phyloP scores from a whole-genome alignment of 1,140 invertebrate species.

The Dendrolimus kikuchii region DNA sequence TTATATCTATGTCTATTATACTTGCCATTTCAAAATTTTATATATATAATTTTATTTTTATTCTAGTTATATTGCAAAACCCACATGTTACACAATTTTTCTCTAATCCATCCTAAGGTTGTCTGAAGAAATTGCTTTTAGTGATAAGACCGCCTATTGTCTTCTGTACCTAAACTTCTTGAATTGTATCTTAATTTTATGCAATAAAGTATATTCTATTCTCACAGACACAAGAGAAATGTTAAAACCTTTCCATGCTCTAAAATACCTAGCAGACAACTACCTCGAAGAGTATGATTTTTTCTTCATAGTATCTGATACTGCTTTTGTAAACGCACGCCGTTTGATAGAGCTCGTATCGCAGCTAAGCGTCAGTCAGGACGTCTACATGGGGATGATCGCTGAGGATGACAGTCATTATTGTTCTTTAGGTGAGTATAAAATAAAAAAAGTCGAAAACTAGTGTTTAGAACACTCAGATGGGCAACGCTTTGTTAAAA shows the following conservation, averaged over 20 bases:
- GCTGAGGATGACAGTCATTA: conserved; percentile 70
- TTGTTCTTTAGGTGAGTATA: conserved; percentile 76
- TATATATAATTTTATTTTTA: too few species aligned
- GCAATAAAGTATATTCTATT: too few species aligned
- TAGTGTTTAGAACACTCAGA: not conserved
- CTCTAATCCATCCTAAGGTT: too few species aligned
- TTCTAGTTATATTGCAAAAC: too few species aligned
- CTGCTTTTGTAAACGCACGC: conserved; percentile 84
- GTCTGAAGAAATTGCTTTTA: too few species aligned
- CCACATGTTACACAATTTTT: too few species aligned
- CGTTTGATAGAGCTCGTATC: conserved; percentile 79
- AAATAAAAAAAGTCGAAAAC: conserved; percentile 1
- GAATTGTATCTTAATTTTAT: too few species aligned
- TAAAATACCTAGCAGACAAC: conserved; percentile 93
- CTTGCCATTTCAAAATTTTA: too few species aligned
- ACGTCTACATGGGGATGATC: conserved; percentile 82
- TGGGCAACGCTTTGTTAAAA: too few species aligned
- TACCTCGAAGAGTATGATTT: conserved; percentile 92
- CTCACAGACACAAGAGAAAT: conserved; percentile 82
- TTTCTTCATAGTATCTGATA: conserved; percentile 89
- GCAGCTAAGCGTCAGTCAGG: conserved; percentile 85
- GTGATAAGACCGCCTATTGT: too few species aligned
- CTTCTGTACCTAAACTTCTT: too few species aligned
- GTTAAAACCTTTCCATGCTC: conserved; percentile 84
- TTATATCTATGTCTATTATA: too few species aligned